Percentiles rank a stretch among this genome's conserved stretches.
These are phyloP conservation scores for Drosophila repleta DNA, from an alignment of 1,140 invertebrate genomes.

Conservation along the genomic window DNA sequence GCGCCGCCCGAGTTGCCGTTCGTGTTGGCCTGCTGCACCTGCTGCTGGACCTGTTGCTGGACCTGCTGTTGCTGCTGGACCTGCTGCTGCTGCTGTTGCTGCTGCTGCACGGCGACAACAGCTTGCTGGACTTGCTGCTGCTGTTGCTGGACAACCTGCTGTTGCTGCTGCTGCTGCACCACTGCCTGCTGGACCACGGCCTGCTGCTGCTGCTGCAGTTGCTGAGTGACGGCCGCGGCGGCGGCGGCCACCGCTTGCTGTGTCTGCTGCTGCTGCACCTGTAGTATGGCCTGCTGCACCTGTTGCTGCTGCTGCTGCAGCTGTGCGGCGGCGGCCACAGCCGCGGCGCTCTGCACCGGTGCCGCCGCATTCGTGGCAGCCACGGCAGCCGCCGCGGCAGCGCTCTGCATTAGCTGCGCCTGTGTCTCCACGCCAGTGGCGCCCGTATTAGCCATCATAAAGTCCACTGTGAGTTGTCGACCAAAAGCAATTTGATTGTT, in stretches of 20 bases:
- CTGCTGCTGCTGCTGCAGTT: conserved; percentile 71
- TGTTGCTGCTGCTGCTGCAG: conserved; percentile 82
- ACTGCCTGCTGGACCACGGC: conserved; percentile 57
- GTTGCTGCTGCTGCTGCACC: conserved; percentile 54
- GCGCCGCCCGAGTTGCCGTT: conserved; percentile 63
- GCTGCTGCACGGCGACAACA: conserved; percentile 72
- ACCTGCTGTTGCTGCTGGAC: conserved; percentile 47
- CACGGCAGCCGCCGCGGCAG: conserved; percentile 85
- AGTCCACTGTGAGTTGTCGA: conserved; percentile 65
- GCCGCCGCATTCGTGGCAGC: conserved; percentile 87
- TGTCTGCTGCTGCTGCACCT: conserved; percentile 83
- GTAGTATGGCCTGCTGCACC: conserved; percentile 81
- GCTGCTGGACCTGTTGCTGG: conserved; percentile 39
- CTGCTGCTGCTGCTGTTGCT: conserved; percentile 46
- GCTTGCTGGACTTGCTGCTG: conserved; percentile 65
- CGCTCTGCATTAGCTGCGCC: conserved; percentile 86
- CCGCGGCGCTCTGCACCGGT: conserved; percentile 87
- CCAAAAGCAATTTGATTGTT: conserved; percentile 32
- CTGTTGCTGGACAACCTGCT: conserved; percentile 30
- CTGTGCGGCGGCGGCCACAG: conserved; percentile 88
- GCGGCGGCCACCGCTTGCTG: conserved; percentile 88
- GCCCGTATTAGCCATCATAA: conserved; percentile 84
- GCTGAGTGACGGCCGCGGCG: conserved; percentile 77
- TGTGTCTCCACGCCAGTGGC: conserved; percentile 86
- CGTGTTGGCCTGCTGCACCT: conserved; percentile 56